phyloP scores from a whole-genome alignment of 92 coral and sea anemone genomes.

The Palythoa grandis region DNA sequence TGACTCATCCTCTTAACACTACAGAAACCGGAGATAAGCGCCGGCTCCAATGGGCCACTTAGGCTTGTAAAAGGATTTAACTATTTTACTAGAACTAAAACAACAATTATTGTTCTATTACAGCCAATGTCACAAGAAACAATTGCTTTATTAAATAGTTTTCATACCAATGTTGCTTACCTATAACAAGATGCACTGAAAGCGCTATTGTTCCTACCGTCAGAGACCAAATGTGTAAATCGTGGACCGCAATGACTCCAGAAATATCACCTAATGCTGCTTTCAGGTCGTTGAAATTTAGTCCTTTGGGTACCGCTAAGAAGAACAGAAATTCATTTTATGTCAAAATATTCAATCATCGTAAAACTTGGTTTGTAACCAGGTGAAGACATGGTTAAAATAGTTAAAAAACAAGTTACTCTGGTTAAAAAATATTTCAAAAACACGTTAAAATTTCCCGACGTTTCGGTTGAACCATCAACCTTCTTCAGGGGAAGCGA shows the following conservation, averaged over 20 bases:
- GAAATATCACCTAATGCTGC: conserved; percentile 73
- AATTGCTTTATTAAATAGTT: neutral
- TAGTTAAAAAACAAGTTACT: too few relatives aligned
- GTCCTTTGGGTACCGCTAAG: conserved; percentile 80
- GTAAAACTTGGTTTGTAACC: too few relatives aligned
- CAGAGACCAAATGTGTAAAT: conserved; percentile 96
- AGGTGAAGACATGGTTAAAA: too few relatives aligned
- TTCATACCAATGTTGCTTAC: conserved; percentile 44
- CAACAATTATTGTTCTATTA: neutral
- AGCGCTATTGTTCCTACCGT: conserved; percentile 93
- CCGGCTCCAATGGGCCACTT: too few relatives aligned
- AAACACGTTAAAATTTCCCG: too few relatives aligned
- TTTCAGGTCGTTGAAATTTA: conserved; percentile 78
- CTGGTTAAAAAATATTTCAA: too few relatives aligned
- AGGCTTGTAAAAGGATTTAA: too few relatives aligned
- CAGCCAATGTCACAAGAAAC: neutral
- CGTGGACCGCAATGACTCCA: conserved; percentile 92
- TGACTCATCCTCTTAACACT: too few relatives aligned
- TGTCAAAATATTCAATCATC: too few relatives aligned
- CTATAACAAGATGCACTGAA: conserved; percentile 92
- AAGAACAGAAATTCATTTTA: neutral
- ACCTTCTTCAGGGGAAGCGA: too few relatives aligned
- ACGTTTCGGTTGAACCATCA: too few relatives aligned
- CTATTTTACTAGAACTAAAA: neutral
- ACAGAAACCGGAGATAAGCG: too few relatives aligned